A percentile compares a stretch with the other conserved stretches of the same genome.
Evolutionary conservation across 2,113 vertebrate species (phyloP).

Genomic region (Abramis brama): DNA sequence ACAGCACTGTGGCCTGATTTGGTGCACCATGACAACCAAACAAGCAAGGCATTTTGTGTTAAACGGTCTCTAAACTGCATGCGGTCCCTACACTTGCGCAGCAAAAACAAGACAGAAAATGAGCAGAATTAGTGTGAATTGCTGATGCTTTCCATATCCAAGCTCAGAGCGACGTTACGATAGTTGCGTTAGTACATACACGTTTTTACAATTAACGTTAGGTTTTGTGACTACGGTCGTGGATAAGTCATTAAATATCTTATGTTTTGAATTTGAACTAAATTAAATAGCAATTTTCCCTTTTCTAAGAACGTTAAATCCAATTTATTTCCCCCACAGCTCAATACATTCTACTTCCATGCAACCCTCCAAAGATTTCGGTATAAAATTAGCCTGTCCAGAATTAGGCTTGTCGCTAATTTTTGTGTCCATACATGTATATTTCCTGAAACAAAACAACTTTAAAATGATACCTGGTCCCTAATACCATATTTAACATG

Average conservation of each 20-base stretch:
- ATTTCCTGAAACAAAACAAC: conserved; percentile 47
- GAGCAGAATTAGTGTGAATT: conserved; percentile 6
- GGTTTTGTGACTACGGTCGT: conserved; percentile 29
- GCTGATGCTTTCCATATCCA: conserved; percentile 1
- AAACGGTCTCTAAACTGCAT: conserved; percentile 70
- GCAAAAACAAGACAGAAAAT: conserved; percentile 44
- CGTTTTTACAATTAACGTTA: conserved; percentile 22
- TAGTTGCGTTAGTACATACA: conserved; percentile 34
- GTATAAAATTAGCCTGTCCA: conserved; percentile 29
- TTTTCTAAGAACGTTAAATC: conserved; percentile 8
- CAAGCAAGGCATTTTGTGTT: conserved; percentile 76
- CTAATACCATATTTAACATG: conserved; percentile 44
- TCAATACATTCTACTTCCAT: conserved; percentile 29
- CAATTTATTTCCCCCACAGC: neutral
- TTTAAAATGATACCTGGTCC: conserved; percentile 43
- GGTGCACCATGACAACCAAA: conserved; percentile 63
- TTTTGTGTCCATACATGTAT: conserved; percentile 60
- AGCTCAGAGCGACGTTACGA: neutral
- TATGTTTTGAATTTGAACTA: conserved; percentile 9
- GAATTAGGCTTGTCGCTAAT: conserved; percentile 40
- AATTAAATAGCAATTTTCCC: conserved; percentile 26
- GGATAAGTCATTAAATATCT: conserved; percentile 29
- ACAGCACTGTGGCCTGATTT: conserved; percentile 76
- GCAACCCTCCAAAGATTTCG: conserved; percentile 27
- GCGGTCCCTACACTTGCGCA: conserved; percentile 68